Conservation (phyloP, 2,113 vertebrate species). For the Chamaetylas fuelleborni region DNA sequence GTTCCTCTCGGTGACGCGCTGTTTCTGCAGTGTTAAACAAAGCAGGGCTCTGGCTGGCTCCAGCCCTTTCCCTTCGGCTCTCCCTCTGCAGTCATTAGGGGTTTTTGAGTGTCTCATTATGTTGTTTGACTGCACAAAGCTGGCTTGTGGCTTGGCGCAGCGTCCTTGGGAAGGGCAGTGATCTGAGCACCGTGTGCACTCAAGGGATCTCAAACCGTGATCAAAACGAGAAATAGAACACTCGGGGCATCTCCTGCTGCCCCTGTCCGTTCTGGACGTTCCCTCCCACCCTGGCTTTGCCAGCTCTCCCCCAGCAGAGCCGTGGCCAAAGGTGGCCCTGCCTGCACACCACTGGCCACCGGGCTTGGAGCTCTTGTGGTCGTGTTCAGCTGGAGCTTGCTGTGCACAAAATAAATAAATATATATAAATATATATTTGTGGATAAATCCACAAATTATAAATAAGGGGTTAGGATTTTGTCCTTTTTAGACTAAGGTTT, state of each 20-base stretch:
- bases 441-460: not conserved
- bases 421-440: too few relatives aligned
- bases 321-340: accelerated
- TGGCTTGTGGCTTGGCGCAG: not conserved
- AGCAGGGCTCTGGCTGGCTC: not conserved
- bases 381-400: accelerated
- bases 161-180: not conserved
- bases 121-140: not conserved
- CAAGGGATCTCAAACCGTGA: not conserved
- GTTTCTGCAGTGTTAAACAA: not conserved
- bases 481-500: not conserved
- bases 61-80: not conserved
- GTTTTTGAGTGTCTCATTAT: not conserved
- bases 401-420: not conserved
- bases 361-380: not conserved
- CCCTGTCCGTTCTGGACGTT: accelerated
- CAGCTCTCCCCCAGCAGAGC: not conserved
- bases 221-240: not conserved
- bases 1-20: not conserved
- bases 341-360: accelerated
- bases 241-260: not conserved
- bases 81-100: not conserved
- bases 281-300: accelerated
- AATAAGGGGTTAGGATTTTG: not conserved
- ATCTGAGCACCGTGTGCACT: not conserved